Conservation (phyloP, 2,888 invertebrate species). For the Nowickia ferox region DNA sequence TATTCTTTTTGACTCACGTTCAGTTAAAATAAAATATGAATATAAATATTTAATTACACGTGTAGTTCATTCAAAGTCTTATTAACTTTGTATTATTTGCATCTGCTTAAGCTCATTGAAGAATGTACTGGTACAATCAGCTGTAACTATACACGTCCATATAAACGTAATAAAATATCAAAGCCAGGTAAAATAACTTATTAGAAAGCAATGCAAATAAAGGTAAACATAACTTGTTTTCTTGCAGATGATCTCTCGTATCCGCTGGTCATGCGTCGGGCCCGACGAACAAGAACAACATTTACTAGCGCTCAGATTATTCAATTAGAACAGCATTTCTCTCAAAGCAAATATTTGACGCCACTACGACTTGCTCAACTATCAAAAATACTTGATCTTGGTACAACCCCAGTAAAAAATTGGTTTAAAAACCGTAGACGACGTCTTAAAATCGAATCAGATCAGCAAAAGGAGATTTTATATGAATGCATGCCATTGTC, state of each 20-base stretch:
- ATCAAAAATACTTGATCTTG: slow-evolving; percentile 76
- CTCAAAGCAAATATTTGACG: slow-evolving; percentile 77
- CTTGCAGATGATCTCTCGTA: slow-evolving; percentile 76
- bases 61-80: too few species aligned
- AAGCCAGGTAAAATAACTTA: slow-evolving; percentile 30
- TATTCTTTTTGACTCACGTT: neutral
- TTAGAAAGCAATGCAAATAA: neutral
- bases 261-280: slow-evolving; percentile 77
- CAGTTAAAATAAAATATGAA: too few species aligned
- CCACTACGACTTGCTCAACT: slow-evolving; percentile 76
- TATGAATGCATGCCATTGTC: slow-evolving; percentile 77
- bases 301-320: slow-evolving; percentile 78
- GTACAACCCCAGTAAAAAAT: slow-evolving; percentile 77
- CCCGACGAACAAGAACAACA: slow-evolving; percentile 78
- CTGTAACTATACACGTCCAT: slow-evolving; percentile 78
- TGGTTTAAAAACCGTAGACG: slow-evolving; percentile 80
- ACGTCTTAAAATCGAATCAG: slow-evolving; percentile 77
- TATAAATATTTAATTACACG: too few species aligned
- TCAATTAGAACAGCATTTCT: slow-evolving; percentile 78
- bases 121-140: slow-evolving; percentile 77
- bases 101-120: slow-evolving; percentile 75
- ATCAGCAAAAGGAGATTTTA: slow-evolving; percentile 76
- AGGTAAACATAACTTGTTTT: neutral
- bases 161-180: slow-evolving; percentile 70
- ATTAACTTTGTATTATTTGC: neutral